Evolutionary conservation across 1,140 invertebrate genomes (phyloP), one percentile per base, ranked within the genome.

Genomic region (Microplitis mediator): DNA sequence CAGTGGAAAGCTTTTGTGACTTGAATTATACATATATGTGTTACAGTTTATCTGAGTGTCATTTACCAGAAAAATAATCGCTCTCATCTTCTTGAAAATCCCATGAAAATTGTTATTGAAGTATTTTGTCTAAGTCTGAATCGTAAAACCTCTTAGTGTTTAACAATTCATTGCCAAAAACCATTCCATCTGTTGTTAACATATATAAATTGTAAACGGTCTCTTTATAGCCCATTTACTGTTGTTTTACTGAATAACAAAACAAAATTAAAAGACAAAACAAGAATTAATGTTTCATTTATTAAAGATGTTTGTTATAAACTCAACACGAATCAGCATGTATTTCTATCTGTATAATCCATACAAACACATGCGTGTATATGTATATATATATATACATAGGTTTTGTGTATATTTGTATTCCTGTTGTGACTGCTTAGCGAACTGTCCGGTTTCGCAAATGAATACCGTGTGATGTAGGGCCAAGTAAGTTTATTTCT

Each of bases 401-500:
- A 68, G 63, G 68, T 34, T 56, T 50, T 36, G 11, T 31, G n/a
- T 16, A 32, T 6, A 52, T 63, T 32, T 63, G 35, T 31, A 11
- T 45, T 6, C 11, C 5, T 45, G 39, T 45, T 31, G 23, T 16
- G 16, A 58, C 56, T 58, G 31, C 54, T 58, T 65, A 61, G 51
- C 45, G 14, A 66, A 61, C 62, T 71, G 62, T 67, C 32, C 52
- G 58, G 61, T 66, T 52, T 56, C 56, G 50, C 62, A 71, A 74
- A 74, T 74, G 62, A 52, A 56, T 54, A 60, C 32, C 52, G 36
- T 45, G 39, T 45, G 51, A 54, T 72, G 36, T 61, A 52, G 50
- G 32, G 69, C 64, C 60, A 51, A 71, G 45, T 54, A 34, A 69
- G 54, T 73, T 79, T 79, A 79, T 79, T 77, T 79, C 74, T 58